phyloP scores from a whole-genome alignment of 1,140 invertebrate species.

The Camponotus vicinus region DNA sequence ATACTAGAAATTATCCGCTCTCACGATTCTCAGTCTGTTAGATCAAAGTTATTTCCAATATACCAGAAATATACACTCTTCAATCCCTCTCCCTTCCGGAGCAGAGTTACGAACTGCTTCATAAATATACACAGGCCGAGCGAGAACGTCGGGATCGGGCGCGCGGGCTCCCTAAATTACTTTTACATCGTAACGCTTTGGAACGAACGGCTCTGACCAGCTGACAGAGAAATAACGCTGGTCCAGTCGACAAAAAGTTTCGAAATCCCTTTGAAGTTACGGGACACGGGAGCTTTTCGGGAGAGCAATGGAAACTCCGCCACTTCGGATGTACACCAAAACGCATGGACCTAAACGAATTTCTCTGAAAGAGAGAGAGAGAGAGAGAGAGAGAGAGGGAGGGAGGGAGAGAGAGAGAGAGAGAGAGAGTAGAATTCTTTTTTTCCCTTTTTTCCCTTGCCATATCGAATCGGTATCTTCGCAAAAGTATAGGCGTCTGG shows the following conservation, averaged over 20 bases:
- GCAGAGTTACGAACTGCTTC: slow-evolving; percentile 43
- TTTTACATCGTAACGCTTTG: slow-evolving; percentile 57
- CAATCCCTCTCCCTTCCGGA: background rate
- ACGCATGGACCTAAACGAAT: slow-evolving; percentile 43
- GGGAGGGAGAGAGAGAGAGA: background rate
- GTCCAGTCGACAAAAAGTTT: slow-evolving; percentile 56
- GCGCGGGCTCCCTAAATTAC: slow-evolving; percentile 52
- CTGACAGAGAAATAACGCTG: slow-evolving; percentile 60
- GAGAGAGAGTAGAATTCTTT: background rate
- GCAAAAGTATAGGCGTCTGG: slow-evolving; percentile 15
- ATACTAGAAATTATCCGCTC: slow-evolving; percentile 27
- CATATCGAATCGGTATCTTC: slow-evolving; percentile 22
- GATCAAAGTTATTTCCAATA: slow-evolving; percentile 60
- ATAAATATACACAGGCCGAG: slow-evolving; percentile 57
- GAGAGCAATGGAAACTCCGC: slow-evolving; percentile 33
- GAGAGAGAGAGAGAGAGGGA: background rate
- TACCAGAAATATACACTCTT: background rate
- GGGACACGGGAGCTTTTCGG: slow-evolving; percentile 50
- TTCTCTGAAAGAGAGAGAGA: slow-evolving; percentile 13
- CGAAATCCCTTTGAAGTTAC: slow-evolving; percentile 63
- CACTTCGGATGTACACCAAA: slow-evolving; percentile 42
- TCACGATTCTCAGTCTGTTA: slow-evolving; percentile 38
- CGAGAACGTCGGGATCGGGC: slow-evolving; percentile 6
- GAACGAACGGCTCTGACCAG: slow-evolving; percentile 44
- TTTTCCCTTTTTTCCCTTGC: background rate